Percentiles rank a stretch among this genome's conserved stretches.
These are phyloP conservation scores for Drosophila chauvacae DNA, from an alignment of 1,140 invertebrate genomes.

Conservation along the genomic window DNA sequence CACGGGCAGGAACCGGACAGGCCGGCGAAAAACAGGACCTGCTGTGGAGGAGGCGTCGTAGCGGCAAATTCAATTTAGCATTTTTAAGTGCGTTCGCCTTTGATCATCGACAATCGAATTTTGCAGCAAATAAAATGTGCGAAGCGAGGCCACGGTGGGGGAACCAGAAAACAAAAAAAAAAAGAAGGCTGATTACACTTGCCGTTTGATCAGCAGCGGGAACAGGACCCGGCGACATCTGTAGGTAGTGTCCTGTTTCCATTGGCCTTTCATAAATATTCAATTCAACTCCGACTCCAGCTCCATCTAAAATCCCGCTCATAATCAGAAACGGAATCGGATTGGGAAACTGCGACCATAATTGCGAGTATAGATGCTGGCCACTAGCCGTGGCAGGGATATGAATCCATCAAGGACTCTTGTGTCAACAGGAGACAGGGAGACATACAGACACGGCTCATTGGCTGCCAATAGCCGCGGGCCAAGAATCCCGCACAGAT, in stretches of 20 bases:
- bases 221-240: conserved; percentile 40
- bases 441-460: conserved; percentile 57
- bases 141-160: conserved; percentile 23
- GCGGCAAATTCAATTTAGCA: conserved; percentile 84
- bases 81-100: conserved; percentile 84
- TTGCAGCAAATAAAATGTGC: conserved; percentile 75
- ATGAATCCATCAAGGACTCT: conserved; percentile 71
- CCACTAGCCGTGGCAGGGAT: conserved; percentile 42
- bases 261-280: conserved; percentile 71
- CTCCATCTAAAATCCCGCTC: conserved; percentile 47
- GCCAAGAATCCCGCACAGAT: conserved; percentile 79
- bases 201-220: conserved; percentile 71
- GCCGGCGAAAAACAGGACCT: conserved; percentile 29
- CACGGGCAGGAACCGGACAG: conserved; percentile 29
- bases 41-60: conserved; percentile 59
- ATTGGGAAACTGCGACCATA: conserved; percentile 55
- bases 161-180: conserved; percentile 11
- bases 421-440: conserved; percentile 67
- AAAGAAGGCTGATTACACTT: conserved; percentile 69
- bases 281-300: conserved; percentile 58
- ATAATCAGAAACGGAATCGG: conserved; percentile 64
- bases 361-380: conserved; percentile 45
- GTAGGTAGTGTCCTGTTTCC: conserved; percentile 33
- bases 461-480: conserved; percentile 74
- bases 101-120: conserved; percentile 84